phyloP scores from a whole-genome alignment of 2,888 invertebrate species.

The Andrena haemorrhoa region DNA sequence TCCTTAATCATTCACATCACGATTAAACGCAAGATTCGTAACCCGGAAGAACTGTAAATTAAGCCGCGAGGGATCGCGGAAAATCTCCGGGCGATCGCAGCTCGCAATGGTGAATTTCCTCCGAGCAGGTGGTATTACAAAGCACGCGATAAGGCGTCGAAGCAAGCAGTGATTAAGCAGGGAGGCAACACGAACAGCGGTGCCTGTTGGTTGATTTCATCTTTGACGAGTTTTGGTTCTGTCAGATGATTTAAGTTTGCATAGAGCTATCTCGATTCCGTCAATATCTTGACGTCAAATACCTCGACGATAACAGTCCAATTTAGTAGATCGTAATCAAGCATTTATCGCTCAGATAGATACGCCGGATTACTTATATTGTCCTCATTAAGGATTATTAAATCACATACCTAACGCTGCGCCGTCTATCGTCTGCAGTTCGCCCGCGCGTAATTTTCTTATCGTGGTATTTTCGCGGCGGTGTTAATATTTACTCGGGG shows the following conservation, averaged over 20 bases:
- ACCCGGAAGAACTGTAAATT: neutral
- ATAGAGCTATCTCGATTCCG: neutral
- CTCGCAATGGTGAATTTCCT: neutral
- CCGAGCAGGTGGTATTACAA: neutral
- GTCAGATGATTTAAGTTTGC: neutral
- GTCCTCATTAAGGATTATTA: slow-evolving; percentile 32
- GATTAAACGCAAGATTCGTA: neutral
- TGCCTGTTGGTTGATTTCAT: slow-evolving; percentile 2
- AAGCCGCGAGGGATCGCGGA: neutral
- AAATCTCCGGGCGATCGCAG: neutral
- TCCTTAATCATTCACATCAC: neutral
- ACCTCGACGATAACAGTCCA: slow-evolving; percentile 25
- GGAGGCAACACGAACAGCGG: too few relatives aligned
- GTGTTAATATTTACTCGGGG: slow-evolving; percentile 15
- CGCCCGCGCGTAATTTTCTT: slow-evolving; percentile 24
- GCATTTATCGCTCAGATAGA: slow-evolving; percentile 22
- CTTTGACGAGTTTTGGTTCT: neutral
- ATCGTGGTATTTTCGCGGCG: slow-evolving; percentile 17
- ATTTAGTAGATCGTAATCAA: slow-evolving; percentile 37
- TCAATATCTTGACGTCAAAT: slow-evolving; percentile 8
- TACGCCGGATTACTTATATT: neutral
- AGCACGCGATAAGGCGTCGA: neutral
- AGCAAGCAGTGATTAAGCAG: neutral
- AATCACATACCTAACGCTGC: slow-evolving; percentile 41
- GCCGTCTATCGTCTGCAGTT: neutral